A percentile compares a stretch with the other conserved stretches of the same genome.
Evolutionary conservation across 2,113 vertebrate species (phyloP).

Genomic region (Myanophis thanlyinensis): DNA sequence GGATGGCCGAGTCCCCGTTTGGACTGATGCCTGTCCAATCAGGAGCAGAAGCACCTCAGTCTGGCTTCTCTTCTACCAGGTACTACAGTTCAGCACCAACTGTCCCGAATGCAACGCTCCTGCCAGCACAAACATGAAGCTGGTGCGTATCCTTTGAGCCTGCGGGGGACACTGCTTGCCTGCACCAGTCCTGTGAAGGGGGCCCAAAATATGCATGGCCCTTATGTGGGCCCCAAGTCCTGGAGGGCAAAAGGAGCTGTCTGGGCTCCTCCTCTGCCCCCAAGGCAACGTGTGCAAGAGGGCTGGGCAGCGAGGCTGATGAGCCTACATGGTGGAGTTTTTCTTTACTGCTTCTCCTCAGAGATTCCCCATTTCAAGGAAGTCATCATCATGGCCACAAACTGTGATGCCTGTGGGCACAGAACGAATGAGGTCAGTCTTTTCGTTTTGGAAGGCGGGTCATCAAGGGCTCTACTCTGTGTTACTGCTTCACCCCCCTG

Average conservation of each 20-base stretch:
- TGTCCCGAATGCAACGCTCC: constrained; percentile 92
- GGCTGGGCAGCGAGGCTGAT: neutral
- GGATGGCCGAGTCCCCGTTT: neutral
- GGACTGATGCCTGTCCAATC: neutral
- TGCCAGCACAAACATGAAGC: constrained; percentile 93
- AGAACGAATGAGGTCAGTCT: constrained; percentile 87
- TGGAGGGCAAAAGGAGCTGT: neutral
- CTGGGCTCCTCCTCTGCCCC: neutral
- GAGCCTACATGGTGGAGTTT: neutral
- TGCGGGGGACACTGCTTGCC: too few species aligned
- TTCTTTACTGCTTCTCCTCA: constrained; percentile 64
- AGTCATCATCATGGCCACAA: constrained; percentile 97
- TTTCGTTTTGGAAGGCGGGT: rapidly evolving
- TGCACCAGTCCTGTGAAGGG: neutral
- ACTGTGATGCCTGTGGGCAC: constrained; percentile 88
- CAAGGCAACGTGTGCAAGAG: neutral
- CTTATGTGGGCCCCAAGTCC: neutral
- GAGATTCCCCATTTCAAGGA: constrained; percentile 98
- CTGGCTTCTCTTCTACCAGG: constrained; percentile 56
- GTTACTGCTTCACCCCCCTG: rapidly evolving
- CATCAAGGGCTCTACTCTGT: too few species aligned
- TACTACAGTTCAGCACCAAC: constrained; percentile 89
- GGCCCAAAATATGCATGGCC: neutral
- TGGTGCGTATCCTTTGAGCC: constrained; percentile 84
- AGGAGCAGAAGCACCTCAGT: too few species aligned